Percentiles rank a stretch among this genome's conserved stretches.
Conservation (phyloP, 2,888 invertebrate species). For the Hypsopygia costalis region DNA sequence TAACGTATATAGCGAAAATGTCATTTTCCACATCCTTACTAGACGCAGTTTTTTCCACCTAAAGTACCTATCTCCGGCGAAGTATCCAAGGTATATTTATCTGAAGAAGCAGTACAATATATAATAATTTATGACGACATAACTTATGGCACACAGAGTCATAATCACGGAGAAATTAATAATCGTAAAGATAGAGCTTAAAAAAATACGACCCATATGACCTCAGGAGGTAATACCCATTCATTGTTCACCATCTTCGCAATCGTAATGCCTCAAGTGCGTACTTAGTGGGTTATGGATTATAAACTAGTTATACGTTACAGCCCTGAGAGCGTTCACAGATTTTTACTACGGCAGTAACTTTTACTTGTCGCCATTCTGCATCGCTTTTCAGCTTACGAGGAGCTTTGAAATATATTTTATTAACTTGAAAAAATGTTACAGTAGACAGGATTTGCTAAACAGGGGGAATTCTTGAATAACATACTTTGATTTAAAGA, state of each 20-base stretch:
- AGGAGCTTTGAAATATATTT: slow-evolving; percentile 8
- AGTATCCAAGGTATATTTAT: too few relatives aligned
- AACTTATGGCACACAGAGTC: too few relatives aligned
- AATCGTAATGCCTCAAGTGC: slow-evolving; percentile 29
- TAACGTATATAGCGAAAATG: too few relatives aligned
- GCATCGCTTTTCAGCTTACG: slow-evolving; percentile 16
- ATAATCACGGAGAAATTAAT: not conserved
- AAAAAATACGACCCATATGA: not conserved
- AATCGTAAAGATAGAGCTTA: not conserved
- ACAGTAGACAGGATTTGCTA: too few relatives aligned
- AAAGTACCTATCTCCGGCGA: too few relatives aligned
- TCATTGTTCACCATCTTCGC: slow-evolving; percentile 23
- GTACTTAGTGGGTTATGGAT: slow-evolving; percentile 40
- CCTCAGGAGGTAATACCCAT: slow-evolving; percentile 1
- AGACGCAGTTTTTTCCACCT: too few relatives aligned
- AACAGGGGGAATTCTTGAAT: too few relatives aligned
- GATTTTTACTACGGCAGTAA: slow-evolving; percentile 47
- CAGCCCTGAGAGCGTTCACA: slow-evolving; percentile 39
- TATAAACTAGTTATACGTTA: slow-evolving; percentile 48
- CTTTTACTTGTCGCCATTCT: slow-evolving; percentile 22
- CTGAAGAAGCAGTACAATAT: too few relatives aligned
- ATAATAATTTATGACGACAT: too few relatives aligned
- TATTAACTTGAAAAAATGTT: slow-evolving; percentile 2
- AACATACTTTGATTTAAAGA: too few relatives aligned
- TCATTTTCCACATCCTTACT: too few relatives aligned